phyloP scores from a whole-genome alignment of 1,140 invertebrate species.

The Diorhabda elongata region DNA sequence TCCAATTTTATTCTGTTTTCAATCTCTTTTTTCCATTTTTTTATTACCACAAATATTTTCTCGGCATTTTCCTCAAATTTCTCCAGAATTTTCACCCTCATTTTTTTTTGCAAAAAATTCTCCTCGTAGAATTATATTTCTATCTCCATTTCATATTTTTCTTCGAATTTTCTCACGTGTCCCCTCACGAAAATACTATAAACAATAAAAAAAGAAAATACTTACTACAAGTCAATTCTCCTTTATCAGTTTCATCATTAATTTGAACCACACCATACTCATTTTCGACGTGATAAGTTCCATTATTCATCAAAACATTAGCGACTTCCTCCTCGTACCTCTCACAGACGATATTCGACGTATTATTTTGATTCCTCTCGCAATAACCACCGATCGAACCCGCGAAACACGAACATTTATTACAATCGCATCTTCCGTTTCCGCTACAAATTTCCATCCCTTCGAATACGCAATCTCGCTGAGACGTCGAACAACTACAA shows the following conservation, averaged over 20 bases:
- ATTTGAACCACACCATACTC: not conserved
- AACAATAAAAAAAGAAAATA: not conserved
- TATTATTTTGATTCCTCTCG: slow-evolving; percentile 26
- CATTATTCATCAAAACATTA: not conserved
- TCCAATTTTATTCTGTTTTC: too few relatives aligned
- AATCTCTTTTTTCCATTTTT: too few relatives aligned
- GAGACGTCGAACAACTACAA: slow-evolving; percentile 33
- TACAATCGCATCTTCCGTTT: slow-evolving; percentile 36
- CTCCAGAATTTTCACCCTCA: too few relatives aligned
- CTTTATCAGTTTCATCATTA: not conserved
- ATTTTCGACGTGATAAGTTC: not conserved
- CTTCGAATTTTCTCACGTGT: too few relatives aligned
- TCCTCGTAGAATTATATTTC: too few relatives aligned
- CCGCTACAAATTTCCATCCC: slow-evolving; percentile 30
- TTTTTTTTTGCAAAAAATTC: too few relatives aligned
- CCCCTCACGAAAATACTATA: too few relatives aligned
- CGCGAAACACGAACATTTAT: slow-evolving; percentile 29
- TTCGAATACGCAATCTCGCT: slow-evolving; percentile 26
- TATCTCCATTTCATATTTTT: too few relatives aligned
- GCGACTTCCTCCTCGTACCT: slow-evolving; percentile 18
- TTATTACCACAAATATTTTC: too few relatives aligned
- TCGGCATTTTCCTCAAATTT: too few relatives aligned
- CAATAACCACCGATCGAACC: slow-evolving; percentile 35
- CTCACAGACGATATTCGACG: slow-evolving; percentile 28
- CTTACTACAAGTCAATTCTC: slow-evolving; percentile 3